A percentile compares a stretch with the other conserved stretches of the same genome.
phyloP scores from a whole-genome alignment of 2,113 vertebrate genomes.

The Phodopus roborovskii region DNA sequence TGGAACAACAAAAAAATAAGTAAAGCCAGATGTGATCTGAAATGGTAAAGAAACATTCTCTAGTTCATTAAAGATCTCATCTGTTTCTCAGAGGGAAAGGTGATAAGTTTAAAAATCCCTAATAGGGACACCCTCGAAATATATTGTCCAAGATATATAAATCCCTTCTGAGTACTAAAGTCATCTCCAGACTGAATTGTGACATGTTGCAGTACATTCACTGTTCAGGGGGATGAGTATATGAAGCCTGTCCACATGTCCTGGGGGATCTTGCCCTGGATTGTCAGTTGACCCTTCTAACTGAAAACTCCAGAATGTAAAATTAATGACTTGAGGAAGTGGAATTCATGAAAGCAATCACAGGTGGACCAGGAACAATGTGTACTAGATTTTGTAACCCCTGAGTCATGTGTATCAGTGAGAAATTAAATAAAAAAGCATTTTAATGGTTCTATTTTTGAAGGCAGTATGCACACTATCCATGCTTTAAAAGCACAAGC shows the following conservation, averaged over 20 bases:
- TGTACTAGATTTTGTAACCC: neutral
- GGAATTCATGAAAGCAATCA: neutral
- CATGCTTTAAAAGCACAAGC: slow-evolving; percentile 33
- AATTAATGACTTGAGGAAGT: neutral
- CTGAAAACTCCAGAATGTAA: slow-evolving; percentile 4
- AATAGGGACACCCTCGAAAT: neutral
- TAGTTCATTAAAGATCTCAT: no score
- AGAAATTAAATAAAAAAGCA: slow-evolving; percentile 47
- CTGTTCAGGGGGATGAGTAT: neutral
- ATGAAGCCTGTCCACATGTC: neutral
- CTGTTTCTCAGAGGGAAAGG: neutral
- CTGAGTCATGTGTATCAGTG: neutral
- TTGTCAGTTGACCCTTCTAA: neutral
- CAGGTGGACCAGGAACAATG: neutral
- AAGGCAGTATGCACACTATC: neutral
- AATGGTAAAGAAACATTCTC: neutral
- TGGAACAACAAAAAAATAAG: neutral
- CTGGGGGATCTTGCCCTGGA: neutral
- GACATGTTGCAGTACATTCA: neutral
- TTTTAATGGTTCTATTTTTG: slow-evolving; percentile 36
- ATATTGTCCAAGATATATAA: neutral
- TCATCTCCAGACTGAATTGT: neutral
- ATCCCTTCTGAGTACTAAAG: neutral
- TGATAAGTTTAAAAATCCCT: neutral
- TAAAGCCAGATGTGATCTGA: neutral